Evolutionary conservation across 1,140 invertebrate genomes (phyloP), one percentile per base, ranked within the genome.

Genomic region (Brachionus angularis): DNA sequence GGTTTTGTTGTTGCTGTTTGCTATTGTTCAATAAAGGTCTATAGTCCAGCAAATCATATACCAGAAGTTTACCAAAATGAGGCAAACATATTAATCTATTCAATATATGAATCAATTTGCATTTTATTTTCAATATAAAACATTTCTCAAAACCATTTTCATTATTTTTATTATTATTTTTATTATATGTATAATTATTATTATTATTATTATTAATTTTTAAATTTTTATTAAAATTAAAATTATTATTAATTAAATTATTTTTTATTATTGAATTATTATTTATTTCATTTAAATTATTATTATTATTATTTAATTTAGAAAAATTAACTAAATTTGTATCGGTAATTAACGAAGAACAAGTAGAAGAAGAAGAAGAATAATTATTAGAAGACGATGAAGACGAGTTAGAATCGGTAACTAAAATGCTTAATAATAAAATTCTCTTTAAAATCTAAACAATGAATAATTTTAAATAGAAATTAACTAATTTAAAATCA

Each of bases 21-120:
- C 3, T 31, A 18, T 52, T 52, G 49, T 25, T 64, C 12, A 8
- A 7, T 27, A 31, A 55, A 31, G 61, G 39, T 10, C 36, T 46
- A 21, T 47, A 50, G 12, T 34, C 8, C n/a, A 67, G 42, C 7
- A 67, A 25, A 67, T 67, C 62, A 14, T 16, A 31, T 7, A 67
- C 62, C n/a, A 46, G 25, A 14, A 47, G 42, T 50, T 67, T 67
- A 25, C 62, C 62, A 67, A 67, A 67, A 34, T 50, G 42, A 67
- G 62, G 62, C 62, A 67, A 50, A 29, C 62, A 47, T 34, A 67
- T 50, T 1, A 67, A 42, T 1, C 62, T 27, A 50, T 67, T 67
- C 29, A 67, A 49, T 14, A 67, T 67, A 34, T 50, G 42, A 50
- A 67, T 67, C 21, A 29, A 5, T 67, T 67, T 67, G 42, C 62